Evolutionary conservation across 2,888 invertebrate genomes (phyloP), one percentile per base, ranked within the genome.

Genomic region (Clivina fossor): DNA sequence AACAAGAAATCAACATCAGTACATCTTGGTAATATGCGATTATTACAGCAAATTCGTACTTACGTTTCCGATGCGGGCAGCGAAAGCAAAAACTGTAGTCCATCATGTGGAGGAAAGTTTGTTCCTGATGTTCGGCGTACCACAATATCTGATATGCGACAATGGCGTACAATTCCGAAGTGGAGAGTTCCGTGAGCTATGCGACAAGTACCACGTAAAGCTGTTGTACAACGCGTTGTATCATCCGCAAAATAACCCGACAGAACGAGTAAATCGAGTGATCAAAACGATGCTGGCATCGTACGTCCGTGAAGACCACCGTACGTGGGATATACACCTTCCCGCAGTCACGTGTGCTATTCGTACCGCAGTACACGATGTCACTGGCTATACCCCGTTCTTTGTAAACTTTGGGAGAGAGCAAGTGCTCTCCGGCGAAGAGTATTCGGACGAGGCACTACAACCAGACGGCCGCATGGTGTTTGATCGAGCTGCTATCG

Each of bases 81-180:
- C 59, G 9, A 53, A 51, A 8, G 47, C 59, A 1, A 15, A 1
- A 7, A 8, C 15, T 5, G 20, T 58, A 8, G 28, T 24, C 2
- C 4, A 15, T n/a, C 24, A 38, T n/a, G 13, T 58, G 9, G 56
- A 58, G 19, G 30, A 57, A 2, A 4, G 44, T 2, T 38, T 1
- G 3, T 62, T 60, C 20, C 38, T 35, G 3, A 20, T 47, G 2
- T 62, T 54, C 35, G 60, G 61, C 2, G 58, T 60, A 5, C 60
- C 59, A 0, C 58, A 59, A 53, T 43, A 9, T 3, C 11, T 62
- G 1, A 53, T 57, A 11, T 57, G 55, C 8, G 61, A 63, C 47
- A 63, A 63, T 40, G 63, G 63, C 5, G 20, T 16, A 4, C 15
- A 38, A n/a, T 38, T 38, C 20, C 11, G n/a, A n/a, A 13, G 11